Conservation (phyloP, 2,797 vertebrate species). For the Hapalemur alaotrensis region DNA sequence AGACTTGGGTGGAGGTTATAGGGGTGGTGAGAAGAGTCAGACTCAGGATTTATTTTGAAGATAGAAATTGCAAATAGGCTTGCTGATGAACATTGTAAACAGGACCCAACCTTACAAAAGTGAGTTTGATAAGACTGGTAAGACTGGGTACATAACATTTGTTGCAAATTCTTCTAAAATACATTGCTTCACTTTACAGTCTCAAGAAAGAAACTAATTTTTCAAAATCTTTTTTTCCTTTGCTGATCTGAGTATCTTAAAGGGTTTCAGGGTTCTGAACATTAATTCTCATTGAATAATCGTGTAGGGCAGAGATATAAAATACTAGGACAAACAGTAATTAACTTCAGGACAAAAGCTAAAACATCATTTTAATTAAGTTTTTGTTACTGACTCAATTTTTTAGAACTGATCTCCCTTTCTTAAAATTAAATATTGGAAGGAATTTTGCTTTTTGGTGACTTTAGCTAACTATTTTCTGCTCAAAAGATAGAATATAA, state of each 20-base stretch:
- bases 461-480: not conserved
- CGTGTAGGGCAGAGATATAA: not conserved
- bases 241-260: not conserved
- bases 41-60: not conserved
- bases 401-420: not conserved
- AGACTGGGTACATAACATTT: not conserved
- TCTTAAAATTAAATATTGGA: constrained; percentile 4
- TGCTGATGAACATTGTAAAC: not conserved
- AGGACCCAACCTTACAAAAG: not conserved
- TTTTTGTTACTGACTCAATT: not conserved
- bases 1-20: not conserved
- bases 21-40: not conserved
- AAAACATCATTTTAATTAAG: not conserved
- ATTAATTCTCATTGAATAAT: not conserved
- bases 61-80: not conserved
- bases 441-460: not conserved
- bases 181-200: not conserved
- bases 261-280: not conserved
- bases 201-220: not conserved
- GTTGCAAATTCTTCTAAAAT: not conserved
- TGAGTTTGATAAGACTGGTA: not conserved
- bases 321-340: not conserved
- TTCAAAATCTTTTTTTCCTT: not conserved
- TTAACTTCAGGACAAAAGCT: not conserved
- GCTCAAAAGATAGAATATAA: constrained; percentile 21